Evolutionary conservation across 1,140 invertebrate species (phyloP), one percentile per base, ranked within the genome.

Genomic region (Drosophila kanapiae): DNA sequence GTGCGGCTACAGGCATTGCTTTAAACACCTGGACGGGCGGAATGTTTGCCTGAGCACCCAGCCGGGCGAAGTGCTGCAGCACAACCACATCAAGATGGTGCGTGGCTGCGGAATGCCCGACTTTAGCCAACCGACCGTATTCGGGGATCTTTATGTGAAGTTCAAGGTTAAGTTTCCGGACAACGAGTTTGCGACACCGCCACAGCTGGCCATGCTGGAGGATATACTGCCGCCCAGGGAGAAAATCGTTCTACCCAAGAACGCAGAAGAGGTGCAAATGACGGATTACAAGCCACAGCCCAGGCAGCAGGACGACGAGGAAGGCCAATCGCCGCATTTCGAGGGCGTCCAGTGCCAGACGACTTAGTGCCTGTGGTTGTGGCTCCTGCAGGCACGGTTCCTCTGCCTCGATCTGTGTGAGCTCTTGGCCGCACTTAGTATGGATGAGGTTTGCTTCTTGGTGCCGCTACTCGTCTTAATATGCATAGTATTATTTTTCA

Each of bases 21-120:
- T 98, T 2, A 94, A 95, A 79, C 98, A 98, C 93, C 94, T 99
- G 53, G 98, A 99, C 94, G 96, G 96, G 3, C 94, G 97, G 37
- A 95, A 95, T 71, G 93, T 99, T 35, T 93, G 97, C 40, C 94
- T 99, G 31, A 95, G 94, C 91, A 95, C 95, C 75, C 92, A 95
- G 45, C 94, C 96, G 33, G 97, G 97, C 45, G 94, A 96, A 68
- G 95, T 97, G 9, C 95, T 97, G 62, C 95, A 77, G 14, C 74
- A 77, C 70, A 97, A 97, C 77, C 96, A 96, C 72, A 92, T 97
- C 3, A 98, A 97, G 93, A 95, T 95, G 70, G 95, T 99, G 45
- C 93, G 95, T 63, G 95, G 95, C 29, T 97, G 98, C 93, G 98
- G 98, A 6, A 99, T 99, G 98, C 98, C 98, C 0, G 93, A 95